Evolutionary conservation across 2,888 invertebrate species (phyloP).

Genomic region (Drepanosiphum platanoidis): DNA sequence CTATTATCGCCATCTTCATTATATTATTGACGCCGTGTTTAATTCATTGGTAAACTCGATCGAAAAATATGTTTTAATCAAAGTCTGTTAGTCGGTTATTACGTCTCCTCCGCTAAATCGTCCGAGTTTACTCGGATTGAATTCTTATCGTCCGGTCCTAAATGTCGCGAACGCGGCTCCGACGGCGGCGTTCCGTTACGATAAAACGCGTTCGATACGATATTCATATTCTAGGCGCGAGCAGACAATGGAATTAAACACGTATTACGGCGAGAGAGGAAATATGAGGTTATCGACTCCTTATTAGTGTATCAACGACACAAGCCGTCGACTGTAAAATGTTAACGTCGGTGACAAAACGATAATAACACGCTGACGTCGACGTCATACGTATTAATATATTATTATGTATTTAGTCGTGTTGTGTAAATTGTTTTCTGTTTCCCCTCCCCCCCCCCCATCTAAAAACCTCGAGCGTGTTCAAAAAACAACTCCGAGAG

Average conservation of each 20-base stretch:
- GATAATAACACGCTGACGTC: constrained; percentile 22
- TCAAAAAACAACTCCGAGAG: background rate
- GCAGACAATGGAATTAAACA: constrained; percentile 15
- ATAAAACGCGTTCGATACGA: constrained; percentile 13
- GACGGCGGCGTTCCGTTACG: constrained; percentile 3
- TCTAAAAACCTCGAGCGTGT: background rate
- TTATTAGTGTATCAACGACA: constrained; percentile 33
- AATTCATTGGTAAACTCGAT: too few species aligned
- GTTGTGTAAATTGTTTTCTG: background rate
- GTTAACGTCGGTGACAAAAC: constrained; percentile 10
- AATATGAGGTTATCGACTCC: constrained; percentile 38
- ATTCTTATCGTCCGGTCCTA: background rate
- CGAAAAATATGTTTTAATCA: too few species aligned
- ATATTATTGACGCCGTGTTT: too few species aligned
- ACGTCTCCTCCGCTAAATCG: too few species aligned
- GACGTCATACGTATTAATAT: background rate
- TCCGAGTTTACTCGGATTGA: constrained; percentile 8
- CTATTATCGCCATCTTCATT: too few species aligned
- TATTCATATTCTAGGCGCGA: constrained; percentile 3
- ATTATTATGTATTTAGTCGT: background rate
- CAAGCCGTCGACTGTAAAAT: constrained; percentile 53
- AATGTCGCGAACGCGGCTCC: too few species aligned
- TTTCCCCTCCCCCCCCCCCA: too few species aligned
- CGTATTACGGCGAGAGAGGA: constrained; percentile 2
- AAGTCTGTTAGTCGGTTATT: too few species aligned